A percentile compares a stretch with the other conserved stretches of the same genome.
Conservation (phyloP, 2,888 invertebrate genomes). For the Acrocyrtus sp. region DNA sequence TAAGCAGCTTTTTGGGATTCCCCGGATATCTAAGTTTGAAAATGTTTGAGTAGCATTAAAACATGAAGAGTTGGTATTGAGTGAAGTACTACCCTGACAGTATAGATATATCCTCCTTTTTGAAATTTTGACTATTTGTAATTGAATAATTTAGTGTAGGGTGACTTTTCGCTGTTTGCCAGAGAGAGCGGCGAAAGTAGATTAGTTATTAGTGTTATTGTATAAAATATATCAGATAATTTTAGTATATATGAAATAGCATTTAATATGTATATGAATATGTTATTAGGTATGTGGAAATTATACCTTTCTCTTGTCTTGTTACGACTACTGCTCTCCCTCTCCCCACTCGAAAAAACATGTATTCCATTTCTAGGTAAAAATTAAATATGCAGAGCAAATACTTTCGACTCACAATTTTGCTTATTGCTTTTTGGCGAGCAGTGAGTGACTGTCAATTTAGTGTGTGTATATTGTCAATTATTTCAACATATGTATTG, state of each 20-base stretch:
- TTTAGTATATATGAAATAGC: slow-evolving; percentile 26
- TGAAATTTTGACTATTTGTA: too few species aligned
- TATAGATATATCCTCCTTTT: too few species aligned
- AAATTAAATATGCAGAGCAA: background rate
- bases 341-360: too few species aligned
- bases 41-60: too few species aligned
- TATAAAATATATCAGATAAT: slow-evolving; percentile 27
- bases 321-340: background rate
- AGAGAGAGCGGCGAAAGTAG: slow-evolving; percentile 2
- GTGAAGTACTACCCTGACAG: too few species aligned
- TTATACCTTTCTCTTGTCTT: slow-evolving; percentile 18
- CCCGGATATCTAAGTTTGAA: too few species aligned
- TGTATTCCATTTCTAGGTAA: background rate
- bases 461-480: too few species aligned
- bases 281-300: slow-evolving; percentile 28
- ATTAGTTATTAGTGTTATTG: too few species aligned
- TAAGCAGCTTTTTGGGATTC: slow-evolving; percentile 25
- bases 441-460: too few species aligned
- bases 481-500: background rate
- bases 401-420: too few species aligned
- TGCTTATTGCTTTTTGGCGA: too few species aligned
- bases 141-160: slow-evolving; percentile 30
- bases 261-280: slow-evolving; percentile 23
- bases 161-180: background rate
- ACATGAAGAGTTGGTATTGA: too few species aligned